A percentile compares a stretch with the other conserved stretches of the same genome.
phyloP scores from a whole-genome alignment of 2,113 vertebrate genomes.

The Pogonocichla stellata region DNA sequence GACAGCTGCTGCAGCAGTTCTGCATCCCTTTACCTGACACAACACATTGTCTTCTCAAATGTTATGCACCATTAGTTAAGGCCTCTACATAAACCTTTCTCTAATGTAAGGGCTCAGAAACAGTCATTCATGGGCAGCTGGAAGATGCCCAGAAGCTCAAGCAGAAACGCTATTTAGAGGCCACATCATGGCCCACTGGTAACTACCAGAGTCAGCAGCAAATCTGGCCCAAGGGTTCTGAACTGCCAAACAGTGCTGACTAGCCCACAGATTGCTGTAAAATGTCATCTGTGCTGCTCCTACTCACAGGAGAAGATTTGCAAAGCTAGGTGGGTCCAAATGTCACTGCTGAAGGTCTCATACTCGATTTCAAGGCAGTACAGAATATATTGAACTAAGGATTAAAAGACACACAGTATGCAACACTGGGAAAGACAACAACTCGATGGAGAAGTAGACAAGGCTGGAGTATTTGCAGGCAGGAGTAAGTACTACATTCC shows the following conservation, averaged over 20 bases:
- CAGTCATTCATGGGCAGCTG: neutral
- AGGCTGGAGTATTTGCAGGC: neutral
- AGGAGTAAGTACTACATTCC: neutral
- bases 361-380: neutral
- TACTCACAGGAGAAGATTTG: neutral
- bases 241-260: slow-evolving; percentile 32
- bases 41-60: slow-evolving; percentile 22
- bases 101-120: neutral
- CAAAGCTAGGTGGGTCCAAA: slow-evolving; percentile 20
- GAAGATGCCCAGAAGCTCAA: neutral
- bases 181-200: slow-evolving; percentile 6
- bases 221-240: slow-evolving; percentile 18
- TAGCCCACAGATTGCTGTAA: slow-evolving; percentile 4
- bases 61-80: slow-evolving; percentile 23
- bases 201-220: slow-evolving; percentile 31
- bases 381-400: neutral
- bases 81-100: neutral
- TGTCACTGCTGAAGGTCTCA: slow-evolving; percentile 30
- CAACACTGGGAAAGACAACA: neutral
- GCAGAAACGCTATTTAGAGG: slow-evolving; percentile 2
- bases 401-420: neutral
- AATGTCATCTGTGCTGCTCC: slow-evolving; percentile 23
- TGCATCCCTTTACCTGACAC: neutral
- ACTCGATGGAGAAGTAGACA: neutral
- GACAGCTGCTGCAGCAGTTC: neutral